A percentile compares a stretch with the other conserved stretches of the same genome.
Conservation (phyloP, 2,113 vertebrate genomes). For the Grammomys surdaster region DNA sequence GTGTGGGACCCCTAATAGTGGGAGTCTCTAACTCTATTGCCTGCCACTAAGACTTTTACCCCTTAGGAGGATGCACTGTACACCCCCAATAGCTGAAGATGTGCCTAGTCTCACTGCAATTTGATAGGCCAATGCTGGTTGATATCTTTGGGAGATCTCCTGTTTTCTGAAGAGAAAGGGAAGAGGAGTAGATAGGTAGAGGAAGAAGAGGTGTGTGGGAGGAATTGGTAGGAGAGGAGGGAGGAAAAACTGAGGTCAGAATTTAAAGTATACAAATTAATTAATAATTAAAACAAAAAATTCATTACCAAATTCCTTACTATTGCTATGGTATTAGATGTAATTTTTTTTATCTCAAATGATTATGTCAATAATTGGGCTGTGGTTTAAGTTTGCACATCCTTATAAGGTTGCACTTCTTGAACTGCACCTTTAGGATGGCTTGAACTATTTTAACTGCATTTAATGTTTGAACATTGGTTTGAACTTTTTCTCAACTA, state of each 20-base stretch:
- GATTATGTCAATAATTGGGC: not conserved
- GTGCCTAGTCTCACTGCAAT: not conserved
- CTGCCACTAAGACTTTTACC: not conserved
- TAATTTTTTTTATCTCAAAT: not conserved
- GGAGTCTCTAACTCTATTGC: not conserved
- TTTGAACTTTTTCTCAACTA: conserved; percentile 38
- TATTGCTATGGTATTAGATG: not conserved
- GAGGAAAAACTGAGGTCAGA: not conserved
- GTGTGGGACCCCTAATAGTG: not conserved
- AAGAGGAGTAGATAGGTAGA: not conserved
- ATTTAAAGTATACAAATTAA: not conserved
- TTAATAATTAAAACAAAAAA: not conserved
- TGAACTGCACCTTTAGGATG: not conserved
- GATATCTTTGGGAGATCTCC: not conserved
- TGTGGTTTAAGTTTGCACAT: not conserved
- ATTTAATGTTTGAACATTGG: conserved; percentile 8
- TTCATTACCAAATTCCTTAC: not conserved
- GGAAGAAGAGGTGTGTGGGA: not conserved
- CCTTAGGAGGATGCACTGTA: not conserved
- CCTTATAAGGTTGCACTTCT: not conserved
- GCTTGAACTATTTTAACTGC: not conserved
- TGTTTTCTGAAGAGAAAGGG: not conserved
- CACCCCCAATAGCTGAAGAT: not conserved
- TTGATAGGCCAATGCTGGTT: not conserved
- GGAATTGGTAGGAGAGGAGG: not conserved